phyloP scores from a whole-genome alignment of 2,797 vertebrate genomes.

The Cossypha caffra region DNA sequence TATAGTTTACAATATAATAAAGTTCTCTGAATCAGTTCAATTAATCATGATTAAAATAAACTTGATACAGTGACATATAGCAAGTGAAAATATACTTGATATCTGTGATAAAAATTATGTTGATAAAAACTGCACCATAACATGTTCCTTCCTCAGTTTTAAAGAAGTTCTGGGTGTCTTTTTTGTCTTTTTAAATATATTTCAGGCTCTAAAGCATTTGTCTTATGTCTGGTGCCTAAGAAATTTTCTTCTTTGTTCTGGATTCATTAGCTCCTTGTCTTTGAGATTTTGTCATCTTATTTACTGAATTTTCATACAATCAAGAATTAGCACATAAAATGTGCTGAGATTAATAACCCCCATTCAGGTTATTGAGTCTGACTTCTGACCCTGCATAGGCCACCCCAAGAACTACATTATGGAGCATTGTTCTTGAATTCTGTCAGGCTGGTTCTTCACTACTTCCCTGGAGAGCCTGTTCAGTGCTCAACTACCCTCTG shows the following conservation, averaged over 20 bases:
- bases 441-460: too few relatives aligned
- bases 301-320: not conserved
- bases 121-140: not conserved
- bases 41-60: not conserved
- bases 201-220: not conserved
- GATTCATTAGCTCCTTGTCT: not conserved
- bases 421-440: not conserved
- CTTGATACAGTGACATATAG: not conserved
- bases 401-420: not conserved
- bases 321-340: not conserved
- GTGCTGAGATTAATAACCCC: not conserved
- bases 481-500: not conserved
- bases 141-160: not conserved
- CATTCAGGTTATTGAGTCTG: not conserved
- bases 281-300: not conserved
- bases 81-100: not conserved
- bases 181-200: not conserved
- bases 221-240: not conserved
- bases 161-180: not conserved
- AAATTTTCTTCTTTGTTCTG: not conserved
- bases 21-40: not conserved
- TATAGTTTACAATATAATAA: not conserved
- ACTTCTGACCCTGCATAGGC: not conserved
- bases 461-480: not conserved
- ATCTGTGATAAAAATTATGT: rapidly evolving